Conservation (phyloP, 2,113 vertebrate genomes). For the Lagopus leucura region DNA sequence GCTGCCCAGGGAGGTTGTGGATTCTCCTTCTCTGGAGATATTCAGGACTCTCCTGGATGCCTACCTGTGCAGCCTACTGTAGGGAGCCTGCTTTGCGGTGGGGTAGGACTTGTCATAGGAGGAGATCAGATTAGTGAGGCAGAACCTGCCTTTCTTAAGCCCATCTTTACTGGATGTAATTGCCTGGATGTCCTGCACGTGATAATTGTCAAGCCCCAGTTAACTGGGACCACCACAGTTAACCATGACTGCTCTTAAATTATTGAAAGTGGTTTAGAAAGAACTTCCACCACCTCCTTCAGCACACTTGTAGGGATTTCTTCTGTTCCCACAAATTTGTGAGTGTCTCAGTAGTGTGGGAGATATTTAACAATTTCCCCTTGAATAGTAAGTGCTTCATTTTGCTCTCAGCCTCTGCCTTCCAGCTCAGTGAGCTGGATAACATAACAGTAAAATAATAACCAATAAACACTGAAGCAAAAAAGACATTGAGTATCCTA, state of each 20-base stretch:
- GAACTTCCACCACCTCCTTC: neutral
- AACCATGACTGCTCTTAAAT: neutral
- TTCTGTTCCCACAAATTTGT: neutral
- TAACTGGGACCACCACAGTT: neutral
- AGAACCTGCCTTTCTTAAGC: neutral
- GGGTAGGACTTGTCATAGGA: neutral
- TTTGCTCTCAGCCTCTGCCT: neutral
- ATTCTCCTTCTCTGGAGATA: no score
- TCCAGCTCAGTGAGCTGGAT: neutral
- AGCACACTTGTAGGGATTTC: neutral
- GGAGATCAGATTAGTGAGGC: neutral
- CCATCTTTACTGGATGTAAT: neutral
- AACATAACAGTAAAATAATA: neutral
- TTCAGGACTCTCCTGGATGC: no score
- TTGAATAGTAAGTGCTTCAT: neutral
- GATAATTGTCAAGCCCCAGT: neutral
- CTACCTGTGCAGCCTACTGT: no score
- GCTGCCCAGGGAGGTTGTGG: no score
- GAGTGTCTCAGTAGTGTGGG: neutral
- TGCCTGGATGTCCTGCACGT: neutral
- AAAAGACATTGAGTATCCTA: neutral
- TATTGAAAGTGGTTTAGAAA: neutral
- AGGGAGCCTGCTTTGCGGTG: no score
- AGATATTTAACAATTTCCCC: neutral
- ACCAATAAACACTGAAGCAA: neutral